Percentiles rank a stretch among this genome's conserved stretches.
Conservation (phyloP, 37 sponge, comb jelly and placozoan genomes). For the Crambe crambe region DNA sequence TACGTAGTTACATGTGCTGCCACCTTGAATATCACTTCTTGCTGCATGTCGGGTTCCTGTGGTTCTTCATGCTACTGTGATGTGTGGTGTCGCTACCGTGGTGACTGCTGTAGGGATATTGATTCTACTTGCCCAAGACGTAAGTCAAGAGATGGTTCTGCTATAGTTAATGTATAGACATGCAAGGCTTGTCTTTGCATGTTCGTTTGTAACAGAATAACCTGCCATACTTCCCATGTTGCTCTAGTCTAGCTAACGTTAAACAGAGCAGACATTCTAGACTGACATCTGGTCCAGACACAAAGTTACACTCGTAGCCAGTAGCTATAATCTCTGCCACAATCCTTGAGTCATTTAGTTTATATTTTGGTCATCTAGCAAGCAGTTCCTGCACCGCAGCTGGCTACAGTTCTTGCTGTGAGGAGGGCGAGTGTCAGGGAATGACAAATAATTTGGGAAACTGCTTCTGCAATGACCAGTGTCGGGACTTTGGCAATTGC, state of each 20-base stretch:
- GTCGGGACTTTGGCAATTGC: constrained; percentile 15
- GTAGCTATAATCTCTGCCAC: too few species aligned
- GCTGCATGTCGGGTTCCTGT: background rate
- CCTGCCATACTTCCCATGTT: too few species aligned
- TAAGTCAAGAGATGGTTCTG: background rate
- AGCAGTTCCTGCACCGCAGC: constrained; percentile 6
- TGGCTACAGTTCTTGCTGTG: constrained; percentile 50
- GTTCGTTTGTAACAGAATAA: too few species aligned
- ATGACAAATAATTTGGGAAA: background rate
- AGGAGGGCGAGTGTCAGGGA: constrained; percentile 9
- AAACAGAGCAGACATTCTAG: too few species aligned
- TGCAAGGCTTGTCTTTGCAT: too few species aligned
- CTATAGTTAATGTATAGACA: too few species aligned
- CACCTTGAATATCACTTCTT: background rate
- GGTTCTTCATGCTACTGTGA: constrained; percentile 34
- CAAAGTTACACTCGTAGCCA: too few species aligned
- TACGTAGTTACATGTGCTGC: background rate
- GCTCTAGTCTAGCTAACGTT: too few species aligned
- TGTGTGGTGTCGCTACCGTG: background rate
- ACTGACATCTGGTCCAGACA: too few species aligned
- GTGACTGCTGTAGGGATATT: constrained; percentile 29
- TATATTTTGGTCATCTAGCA: too few species aligned
- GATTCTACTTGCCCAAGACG: constrained; percentile 4
- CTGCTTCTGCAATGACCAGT: constrained; percentile 15
- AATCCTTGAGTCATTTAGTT: too few species aligned